Evolutionary conservation across 2,888 invertebrate species (phyloP).

Genomic region (Sepiola atlantica): DNA sequence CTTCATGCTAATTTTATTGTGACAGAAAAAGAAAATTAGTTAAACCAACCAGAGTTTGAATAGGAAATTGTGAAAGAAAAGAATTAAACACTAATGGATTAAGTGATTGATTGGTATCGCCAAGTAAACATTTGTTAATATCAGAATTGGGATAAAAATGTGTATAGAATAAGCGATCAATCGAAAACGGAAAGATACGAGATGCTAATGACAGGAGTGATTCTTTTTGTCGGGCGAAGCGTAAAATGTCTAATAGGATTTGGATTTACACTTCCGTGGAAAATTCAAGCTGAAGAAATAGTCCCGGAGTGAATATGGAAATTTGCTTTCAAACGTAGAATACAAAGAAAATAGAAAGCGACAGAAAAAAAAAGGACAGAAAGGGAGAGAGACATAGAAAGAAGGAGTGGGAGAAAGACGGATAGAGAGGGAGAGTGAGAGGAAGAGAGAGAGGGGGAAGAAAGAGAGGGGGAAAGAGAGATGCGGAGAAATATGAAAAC

Average conservation of each 20-base stretch:
- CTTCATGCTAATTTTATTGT: neutral
- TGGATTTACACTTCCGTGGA: neutral
- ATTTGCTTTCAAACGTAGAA: neutral
- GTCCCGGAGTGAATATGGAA: neutral
- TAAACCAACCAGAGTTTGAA: neutral
- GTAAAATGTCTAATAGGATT: neutral
- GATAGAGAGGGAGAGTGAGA: neutral
- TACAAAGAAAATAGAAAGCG: neutral
- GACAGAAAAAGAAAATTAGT: neutral
- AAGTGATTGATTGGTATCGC: neutral
- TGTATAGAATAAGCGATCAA: neutral
- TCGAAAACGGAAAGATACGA: neutral
- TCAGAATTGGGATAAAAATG: neutral
- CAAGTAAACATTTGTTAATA: neutral
- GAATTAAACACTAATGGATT: neutral
- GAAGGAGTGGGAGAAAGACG: too few relatives aligned
- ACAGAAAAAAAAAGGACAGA: too few relatives aligned
- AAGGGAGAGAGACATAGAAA: too few relatives aligned
- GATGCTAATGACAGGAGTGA: neutral
- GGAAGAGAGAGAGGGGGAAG: too few relatives aligned
- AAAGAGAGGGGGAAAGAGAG: too few relatives aligned
- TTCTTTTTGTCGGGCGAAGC: neutral
- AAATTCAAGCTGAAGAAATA: neutral
- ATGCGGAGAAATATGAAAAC: too few relatives aligned
- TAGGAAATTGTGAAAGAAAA: neutral